Evolutionary conservation across 1,140 invertebrate species (phyloP), one percentile per base, ranked within the genome.

Genomic region (Eueides isabella): DNA sequence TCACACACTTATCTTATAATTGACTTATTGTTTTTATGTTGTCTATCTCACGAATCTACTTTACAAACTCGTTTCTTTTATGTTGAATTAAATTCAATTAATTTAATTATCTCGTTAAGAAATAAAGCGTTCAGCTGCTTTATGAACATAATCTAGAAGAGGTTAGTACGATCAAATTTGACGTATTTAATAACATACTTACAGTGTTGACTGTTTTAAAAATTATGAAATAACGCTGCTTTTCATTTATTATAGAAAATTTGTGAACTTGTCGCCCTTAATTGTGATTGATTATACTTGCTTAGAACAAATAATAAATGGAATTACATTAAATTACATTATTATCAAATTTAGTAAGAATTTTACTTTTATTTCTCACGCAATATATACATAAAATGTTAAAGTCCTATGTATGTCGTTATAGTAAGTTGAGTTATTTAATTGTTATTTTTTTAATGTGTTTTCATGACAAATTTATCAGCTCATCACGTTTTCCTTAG

Each of bases 1-100:
- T 84, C 82, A 80, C 78, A 77, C 79, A 80, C 80, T 71, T 69
- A 67, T 70, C 67, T 66, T 38, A 67, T 77, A 74, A 78, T 78
- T 73, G 71, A 74, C 71, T 75, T 73, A 76, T 80, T 80, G 67
- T 80, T 75, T 75, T 73, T 74, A n/a, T 80, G 61, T 35, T 77
- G 69, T 71, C 67, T 33, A 77, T 74, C 72, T 71, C 67, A 63
- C 28, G 48, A 63, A 41, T 72, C 61, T 67, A 61, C 72, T 71
- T 62, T 31, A n/a, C 44, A 61, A 71, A 65, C 64, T 71, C 63
- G 26, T 61, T 71, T 61, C 30, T 14, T 75, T 61, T 75, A 65
- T 71, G 23, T 64, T 41, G 62, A 75, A 65, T 66, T 65, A 66
- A 55, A 71, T 71, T 55, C 23, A 55, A 55, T 19, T 44, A 16